phyloP scores from a whole-genome alignment of 2,888 invertebrate genomes.

The Ophion ellenae region DNA sequence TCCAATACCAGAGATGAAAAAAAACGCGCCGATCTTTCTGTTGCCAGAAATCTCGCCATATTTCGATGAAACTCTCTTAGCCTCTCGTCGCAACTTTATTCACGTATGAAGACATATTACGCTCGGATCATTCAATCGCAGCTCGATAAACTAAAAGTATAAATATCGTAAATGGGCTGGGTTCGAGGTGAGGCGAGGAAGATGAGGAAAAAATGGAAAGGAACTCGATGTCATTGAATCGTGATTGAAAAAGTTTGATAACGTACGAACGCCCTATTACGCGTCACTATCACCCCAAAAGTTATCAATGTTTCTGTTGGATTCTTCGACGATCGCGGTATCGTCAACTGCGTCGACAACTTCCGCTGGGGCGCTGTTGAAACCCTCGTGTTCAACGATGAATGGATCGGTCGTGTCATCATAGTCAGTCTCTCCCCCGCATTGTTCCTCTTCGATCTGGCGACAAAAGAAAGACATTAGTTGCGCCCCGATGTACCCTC shows the following conservation, averaged over 20 bases:
- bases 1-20: slow-evolving; percentile 51
- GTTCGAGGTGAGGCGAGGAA: slow-evolving; percentile 3
- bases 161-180: neutral
- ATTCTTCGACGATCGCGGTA: slow-evolving; percentile 68
- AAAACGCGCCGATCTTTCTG: slow-evolving; percentile 67
- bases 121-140: neutral
- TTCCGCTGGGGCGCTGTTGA: slow-evolving; percentile 66
- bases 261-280: slow-evolving; percentile 60
- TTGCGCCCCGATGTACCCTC: neutral
- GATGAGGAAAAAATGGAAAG: slow-evolving; percentile 11
- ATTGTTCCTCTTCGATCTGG: slow-evolving; percentile 67
- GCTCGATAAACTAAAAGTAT: slow-evolving; percentile 4
- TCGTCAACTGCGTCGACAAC: slow-evolving; percentile 64
- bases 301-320: slow-evolving; percentile 65
- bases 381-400: slow-evolving; percentile 68
- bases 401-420: slow-evolving; percentile 68
- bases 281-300: slow-evolving; percentile 73
- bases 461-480: slow-evolving; percentile 11
- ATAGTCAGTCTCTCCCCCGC: slow-evolving; percentile 66
- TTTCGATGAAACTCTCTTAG: neutral
- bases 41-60: slow-evolving; percentile 48
- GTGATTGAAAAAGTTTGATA: slow-evolving; percentile 27
- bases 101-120: neutral
- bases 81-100: neutral
- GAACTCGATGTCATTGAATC: slow-evolving; percentile 28